Base-by-base conservation (phyloP, 2,797 vertebrate species). In the Muscicapa striata region DNA sequence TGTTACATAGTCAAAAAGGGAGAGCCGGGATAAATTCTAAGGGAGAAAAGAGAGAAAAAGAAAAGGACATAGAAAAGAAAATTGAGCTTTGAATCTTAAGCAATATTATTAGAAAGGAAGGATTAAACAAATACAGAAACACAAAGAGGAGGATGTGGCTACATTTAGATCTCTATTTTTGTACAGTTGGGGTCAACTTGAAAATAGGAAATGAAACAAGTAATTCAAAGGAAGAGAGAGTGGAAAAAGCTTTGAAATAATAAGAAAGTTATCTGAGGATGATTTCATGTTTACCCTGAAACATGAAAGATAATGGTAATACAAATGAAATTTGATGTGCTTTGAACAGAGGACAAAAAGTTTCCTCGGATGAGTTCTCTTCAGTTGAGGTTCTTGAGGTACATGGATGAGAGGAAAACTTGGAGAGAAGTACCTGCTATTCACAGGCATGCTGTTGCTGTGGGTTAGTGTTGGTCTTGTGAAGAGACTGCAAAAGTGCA, bases 51-150 rank as follows among this genome's bases (percentile, higher is more conserved):
- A 30, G 30, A 87, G 40, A 52, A 57, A 52, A 87, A 68, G 36
- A 52, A 24, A 66, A 84, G 27, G 54, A 40, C 14, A 30, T 29
- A 17, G 11, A 27, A 57, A 79, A 67, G 9, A 61, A 76, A 85
- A 9, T 5, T 54, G 46, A 87, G n/a, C 36, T 90, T 73, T 87
- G 63, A 86, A 29, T 67, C 17, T 52, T 55, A 52, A 69, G 32
- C 3, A 4, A 63, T 63, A 67, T 41, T 67, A 48, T 74, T 90
- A 67, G 67, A 81, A 93, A 90, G 27, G 36, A 93, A 84, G 36
- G 58, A 84, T 95, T 93, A 91, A 86, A 87, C 19, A 78, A 92
- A 88, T 32, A 14, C 32, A 59, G 51, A 86, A 81, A 52, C 38
- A 84, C n/a, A 41, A 75, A 78, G 55, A 75, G 30, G 19, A 77